A percentile compares a stretch with the other conserved stretches of the same genome.
Evolutionary conservation across 2,113 vertebrate species (phyloP).

Genomic region (Climacteris rufus): DNA sequence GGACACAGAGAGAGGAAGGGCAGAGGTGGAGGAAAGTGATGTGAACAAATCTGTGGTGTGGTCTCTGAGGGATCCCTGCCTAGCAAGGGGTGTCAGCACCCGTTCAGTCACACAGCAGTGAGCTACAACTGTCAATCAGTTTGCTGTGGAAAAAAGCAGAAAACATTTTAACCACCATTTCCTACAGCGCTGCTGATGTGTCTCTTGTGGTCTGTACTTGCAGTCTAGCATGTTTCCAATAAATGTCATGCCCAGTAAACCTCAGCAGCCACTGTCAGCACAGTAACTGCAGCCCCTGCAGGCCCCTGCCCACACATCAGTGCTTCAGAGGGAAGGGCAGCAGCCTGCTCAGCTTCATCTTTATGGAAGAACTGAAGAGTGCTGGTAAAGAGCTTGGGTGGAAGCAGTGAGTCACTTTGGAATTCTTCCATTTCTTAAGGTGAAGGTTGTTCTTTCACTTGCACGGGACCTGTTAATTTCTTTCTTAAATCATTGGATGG

Average conservation of each 20-base stretch:
- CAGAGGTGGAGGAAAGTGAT: neutral
- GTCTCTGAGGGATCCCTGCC: neutral
- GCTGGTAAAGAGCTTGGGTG: neutral
- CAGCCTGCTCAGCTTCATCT: neutral
- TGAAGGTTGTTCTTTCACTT: neutral
- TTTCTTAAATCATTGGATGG: neutral
- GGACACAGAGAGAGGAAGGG: fast-evolving
- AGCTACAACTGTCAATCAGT: neutral
- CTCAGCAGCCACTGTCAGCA: neutral
- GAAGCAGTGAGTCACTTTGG: neutral
- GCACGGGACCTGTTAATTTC: neutral
- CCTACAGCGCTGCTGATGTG: neutral
- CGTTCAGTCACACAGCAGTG: neutral
- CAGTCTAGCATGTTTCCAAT: neutral
- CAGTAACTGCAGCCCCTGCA: neutral
- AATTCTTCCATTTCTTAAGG: neutral
- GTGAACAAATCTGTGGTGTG: neutral
- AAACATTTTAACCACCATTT: neutral
- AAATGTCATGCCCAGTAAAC: neutral
- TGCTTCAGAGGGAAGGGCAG: neutral
- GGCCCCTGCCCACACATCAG: no score
- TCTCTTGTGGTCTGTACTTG: neutral
- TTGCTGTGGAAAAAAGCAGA: neutral
- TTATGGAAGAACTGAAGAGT: neutral
- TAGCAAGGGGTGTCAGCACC: neutral